Evolutionary conservation across 2,888 invertebrate species (phyloP).

Genomic region (Deilephila elpenor): DNA sequence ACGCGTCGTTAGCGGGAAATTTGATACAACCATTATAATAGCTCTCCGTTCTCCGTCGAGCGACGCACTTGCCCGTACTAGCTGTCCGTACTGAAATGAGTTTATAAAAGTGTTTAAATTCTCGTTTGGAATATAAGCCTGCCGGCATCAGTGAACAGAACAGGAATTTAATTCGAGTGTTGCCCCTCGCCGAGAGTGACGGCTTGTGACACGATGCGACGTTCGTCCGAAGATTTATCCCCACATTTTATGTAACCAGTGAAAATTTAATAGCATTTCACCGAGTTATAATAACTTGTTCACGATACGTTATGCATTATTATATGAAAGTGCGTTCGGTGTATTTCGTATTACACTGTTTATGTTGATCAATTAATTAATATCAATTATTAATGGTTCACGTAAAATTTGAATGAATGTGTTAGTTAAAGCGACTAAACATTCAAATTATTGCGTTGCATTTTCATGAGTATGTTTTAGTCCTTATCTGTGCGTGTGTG

Average conservation of each 20-base stretch:
- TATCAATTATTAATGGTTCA: background rate
- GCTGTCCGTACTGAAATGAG: background rate
- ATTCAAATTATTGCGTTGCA: background rate
- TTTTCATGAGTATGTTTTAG: background rate
- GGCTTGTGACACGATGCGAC: conserved; percentile 69
- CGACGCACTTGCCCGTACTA: background rate
- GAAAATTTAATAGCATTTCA: conserved; percentile 45
- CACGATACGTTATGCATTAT: background rate
- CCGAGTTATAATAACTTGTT: background rate
- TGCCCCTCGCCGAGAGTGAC: conserved; percentile 67
- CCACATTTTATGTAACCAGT: conserved; percentile 63
- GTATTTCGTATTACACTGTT: background rate
- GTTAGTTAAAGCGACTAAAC: background rate
- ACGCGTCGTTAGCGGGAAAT: conserved; percentile 29
- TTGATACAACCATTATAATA: conserved; percentile 22
- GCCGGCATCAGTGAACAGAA: conserved; percentile 58
- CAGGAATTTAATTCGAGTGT: conserved; percentile 81
- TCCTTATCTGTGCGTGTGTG: background rate
- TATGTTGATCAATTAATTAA: background rate
- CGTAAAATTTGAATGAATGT: conserved; percentile 1
- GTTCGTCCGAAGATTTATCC: conserved; percentile 62
- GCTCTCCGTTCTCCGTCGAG: background rate
- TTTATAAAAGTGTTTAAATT: conserved; percentile 5
- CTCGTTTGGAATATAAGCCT: conserved; percentile 3
- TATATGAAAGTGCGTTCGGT: background rate